Conservation (phyloP, 2,888 invertebrate genomes). For the Trachelus troglodyta region DNA sequence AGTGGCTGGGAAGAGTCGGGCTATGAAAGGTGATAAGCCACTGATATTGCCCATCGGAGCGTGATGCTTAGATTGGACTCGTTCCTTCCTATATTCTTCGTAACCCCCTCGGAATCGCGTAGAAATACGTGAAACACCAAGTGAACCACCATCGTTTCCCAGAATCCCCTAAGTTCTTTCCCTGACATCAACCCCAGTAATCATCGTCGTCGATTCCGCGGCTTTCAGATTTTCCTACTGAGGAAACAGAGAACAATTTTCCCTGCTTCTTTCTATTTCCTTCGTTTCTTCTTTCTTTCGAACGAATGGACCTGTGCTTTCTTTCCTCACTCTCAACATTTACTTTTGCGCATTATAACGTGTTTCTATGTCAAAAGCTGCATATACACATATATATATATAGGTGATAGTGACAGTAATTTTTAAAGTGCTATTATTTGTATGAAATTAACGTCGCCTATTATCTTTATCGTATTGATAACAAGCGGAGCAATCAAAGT, state of each 20-base stretch:
- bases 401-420: no score
- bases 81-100: slow-evolving; percentile 43
- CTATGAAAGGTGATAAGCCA: slow-evolving; percentile 52
- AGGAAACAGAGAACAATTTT: neutral
- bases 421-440: no score
- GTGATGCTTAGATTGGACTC: slow-evolving; percentile 57
- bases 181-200: slow-evolving; percentile 35
- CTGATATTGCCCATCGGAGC: slow-evolving; percentile 56
- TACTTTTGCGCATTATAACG: neutral
- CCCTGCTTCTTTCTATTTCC: neutral
- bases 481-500: neutral
- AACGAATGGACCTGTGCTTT: neutral
- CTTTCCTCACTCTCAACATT: neutral
- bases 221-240: slow-evolving; percentile 12
- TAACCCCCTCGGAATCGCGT: neutral
- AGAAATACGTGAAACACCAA: neutral
- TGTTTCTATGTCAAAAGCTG: no score
- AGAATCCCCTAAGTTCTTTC: neutral
- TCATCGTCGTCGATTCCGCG: slow-evolving; percentile 40
- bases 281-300: neutral
- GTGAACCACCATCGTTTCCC: neutral
- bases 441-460: neutral
- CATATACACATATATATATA: no score
- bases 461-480: neutral
- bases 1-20: slow-evolving; percentile 17